phyloP scores from a whole-genome alignment of 2,113 vertebrate genomes.

The Ageneiosus marmoratus region DNA sequence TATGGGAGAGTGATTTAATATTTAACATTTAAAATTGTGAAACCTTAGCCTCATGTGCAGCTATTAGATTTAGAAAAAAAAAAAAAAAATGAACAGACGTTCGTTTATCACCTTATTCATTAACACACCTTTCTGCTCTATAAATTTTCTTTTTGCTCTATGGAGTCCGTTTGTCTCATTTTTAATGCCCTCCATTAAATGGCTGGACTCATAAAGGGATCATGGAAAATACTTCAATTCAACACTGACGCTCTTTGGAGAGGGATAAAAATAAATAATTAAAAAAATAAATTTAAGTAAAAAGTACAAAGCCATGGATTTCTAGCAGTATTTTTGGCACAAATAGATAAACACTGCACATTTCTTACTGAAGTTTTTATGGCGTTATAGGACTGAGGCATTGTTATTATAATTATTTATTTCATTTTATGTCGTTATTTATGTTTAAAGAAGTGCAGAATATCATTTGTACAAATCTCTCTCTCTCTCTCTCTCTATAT shows the following conservation, averaged over 20 bases:
- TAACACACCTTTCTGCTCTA: neutral
- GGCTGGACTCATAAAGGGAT: neutral
- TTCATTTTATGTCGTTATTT: slow-evolving; percentile 6
- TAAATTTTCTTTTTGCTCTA: neutral
- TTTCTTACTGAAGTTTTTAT: slow-evolving; percentile 33
- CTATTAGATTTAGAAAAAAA: neutral
- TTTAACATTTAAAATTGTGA: slow-evolving; percentile 24
- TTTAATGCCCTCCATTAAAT: neutral
- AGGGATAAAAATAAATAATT: neutral
- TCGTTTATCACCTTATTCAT: neutral
- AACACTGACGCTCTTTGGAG: neutral
- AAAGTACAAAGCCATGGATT: neutral
- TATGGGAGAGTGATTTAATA: slow-evolving; percentile 49
- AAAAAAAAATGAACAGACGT: neutral
- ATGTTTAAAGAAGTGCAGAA: slow-evolving; percentile 6
- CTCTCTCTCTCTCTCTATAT: too few relatives aligned
- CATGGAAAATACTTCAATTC: neutral
- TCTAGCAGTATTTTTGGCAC: slow-evolving; percentile 15
- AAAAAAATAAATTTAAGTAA: neutral
- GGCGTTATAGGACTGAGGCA: slow-evolving; percentile 14
- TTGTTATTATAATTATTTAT: slow-evolving; percentile 27
- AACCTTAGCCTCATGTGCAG: slow-evolving; percentile 43
- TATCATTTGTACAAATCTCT: neutral
- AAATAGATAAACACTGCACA: slow-evolving; percentile 19
- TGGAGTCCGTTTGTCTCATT: neutral